Evolutionary conservation across 2,113 vertebrate species (phyloP).

Genomic region (Salvelinus alpinus): DNA sequence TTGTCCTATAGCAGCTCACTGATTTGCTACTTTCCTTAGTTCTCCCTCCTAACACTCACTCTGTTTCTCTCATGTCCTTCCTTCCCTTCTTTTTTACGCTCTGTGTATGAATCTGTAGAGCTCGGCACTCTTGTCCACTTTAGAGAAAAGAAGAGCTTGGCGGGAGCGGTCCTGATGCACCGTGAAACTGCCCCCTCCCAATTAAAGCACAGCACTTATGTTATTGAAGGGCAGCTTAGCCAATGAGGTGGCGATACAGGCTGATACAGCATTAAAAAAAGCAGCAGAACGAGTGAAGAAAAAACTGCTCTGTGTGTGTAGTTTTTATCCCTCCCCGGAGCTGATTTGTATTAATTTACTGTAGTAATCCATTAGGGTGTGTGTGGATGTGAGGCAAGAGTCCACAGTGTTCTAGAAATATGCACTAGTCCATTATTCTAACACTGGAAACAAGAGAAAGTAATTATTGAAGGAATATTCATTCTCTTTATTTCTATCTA

Average conservation of each 20-base stretch:
- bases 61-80: conserved; percentile 20
- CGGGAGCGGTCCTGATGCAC: conserved; percentile 62
- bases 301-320: conserved; percentile 71
- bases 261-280: conserved; percentile 59
- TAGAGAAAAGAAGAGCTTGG: conserved; percentile 37
- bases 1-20: conserved; percentile 54
- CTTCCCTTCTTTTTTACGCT: conserved; percentile 29
- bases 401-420: conserved; percentile 48
- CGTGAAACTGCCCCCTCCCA: conserved; percentile 68
- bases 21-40: conserved; percentile 26
- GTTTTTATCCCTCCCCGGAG: conserved; percentile 67
- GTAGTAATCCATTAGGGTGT: conserved; percentile 55
- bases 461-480: conserved; percentile 47
- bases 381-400: conserved; percentile 54
- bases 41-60: conserved; percentile 23
- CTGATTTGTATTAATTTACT: conserved; percentile 71
- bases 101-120: conserved; percentile 66
- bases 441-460: conserved; percentile 68
- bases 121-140: conserved; percentile 73
- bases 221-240: conserved; percentile 72
- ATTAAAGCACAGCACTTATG: conserved; percentile 73
- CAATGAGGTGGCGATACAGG: conserved; percentile 70
- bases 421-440: conserved; percentile 51
- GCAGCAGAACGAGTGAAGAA: conserved; percentile 68
- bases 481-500: conserved; percentile 59